A percentile compares a stretch with the other conserved stretches of the same genome.
Evolutionary conservation across 2,888 invertebrate genomes (phyloP).

Genomic region (Nowickia ferox): DNA sequence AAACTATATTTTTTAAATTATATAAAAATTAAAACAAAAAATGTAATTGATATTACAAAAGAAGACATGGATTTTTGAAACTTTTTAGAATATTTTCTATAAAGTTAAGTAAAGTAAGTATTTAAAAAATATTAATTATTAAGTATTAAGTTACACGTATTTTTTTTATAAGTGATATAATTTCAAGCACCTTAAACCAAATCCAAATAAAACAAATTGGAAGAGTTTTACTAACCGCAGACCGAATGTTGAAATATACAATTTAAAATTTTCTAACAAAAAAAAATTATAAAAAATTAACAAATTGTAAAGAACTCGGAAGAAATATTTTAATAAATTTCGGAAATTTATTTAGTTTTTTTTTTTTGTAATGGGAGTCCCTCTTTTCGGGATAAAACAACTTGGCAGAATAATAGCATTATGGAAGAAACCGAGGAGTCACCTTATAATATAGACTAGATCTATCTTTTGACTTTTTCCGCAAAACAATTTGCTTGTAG

Average conservation of each 20-base stretch:
- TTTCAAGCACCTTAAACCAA: constrained; percentile 67
- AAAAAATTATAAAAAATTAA: neutral
- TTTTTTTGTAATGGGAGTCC: no score
- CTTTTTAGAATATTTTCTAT: constrained; percentile 13
- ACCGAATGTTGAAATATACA: neutral
- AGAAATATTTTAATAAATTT: neutral
- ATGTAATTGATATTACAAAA: constrained; percentile 78
- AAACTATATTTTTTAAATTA: neutral
- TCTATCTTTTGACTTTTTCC: neutral
- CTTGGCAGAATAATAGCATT: no score
- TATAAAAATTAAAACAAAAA: constrained; percentile 59
- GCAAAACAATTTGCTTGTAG: no score
- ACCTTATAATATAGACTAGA: neutral
- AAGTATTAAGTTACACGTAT: constrained; percentile 53
- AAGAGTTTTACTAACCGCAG: constrained; percentile 3
- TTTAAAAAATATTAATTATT: constrained; percentile 34
- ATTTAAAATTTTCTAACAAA: neutral
- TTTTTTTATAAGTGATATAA: constrained; percentile 19
- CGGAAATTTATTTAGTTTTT: neutral
- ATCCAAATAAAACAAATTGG: constrained; percentile 34
- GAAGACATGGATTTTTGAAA: constrained; percentile 76
- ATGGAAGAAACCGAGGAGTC: no score
- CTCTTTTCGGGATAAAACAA: no score
- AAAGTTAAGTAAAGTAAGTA: constrained; percentile 56
- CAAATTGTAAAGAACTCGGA: neutral